These are phyloP conservation scores for Tridacna crocea DNA, from an alignment of 2,888 invertebrate genomes.

Conservation along the genomic window DNA sequence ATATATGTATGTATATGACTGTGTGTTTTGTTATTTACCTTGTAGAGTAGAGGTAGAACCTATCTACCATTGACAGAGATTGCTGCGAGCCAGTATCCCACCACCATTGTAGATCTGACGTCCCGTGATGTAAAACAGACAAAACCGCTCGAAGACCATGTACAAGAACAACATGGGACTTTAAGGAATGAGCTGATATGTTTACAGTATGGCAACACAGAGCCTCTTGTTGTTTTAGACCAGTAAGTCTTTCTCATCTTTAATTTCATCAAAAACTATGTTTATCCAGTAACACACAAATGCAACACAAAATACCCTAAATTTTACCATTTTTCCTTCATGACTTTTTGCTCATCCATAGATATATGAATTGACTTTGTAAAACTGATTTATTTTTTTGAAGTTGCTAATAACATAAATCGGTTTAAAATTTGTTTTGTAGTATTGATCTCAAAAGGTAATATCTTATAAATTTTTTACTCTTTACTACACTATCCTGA, in stretches of 20 bases:
- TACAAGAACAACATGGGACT: slow-evolving; percentile 68
- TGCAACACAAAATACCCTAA: no score
- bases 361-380: no score
- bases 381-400: no score
- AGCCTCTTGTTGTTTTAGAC: slow-evolving; percentile 61
- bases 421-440: no score
- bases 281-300: no score
- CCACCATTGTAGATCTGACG: slow-evolving; percentile 78
- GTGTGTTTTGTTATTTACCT: not conserved
- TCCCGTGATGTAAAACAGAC: slow-evolving; percentile 76
- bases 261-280: not conserved
- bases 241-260: slow-evolving; percentile 55
- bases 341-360: no score
- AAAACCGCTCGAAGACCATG: slow-evolving; percentile 69
- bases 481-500: no score
- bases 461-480: no score
- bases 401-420: no score
- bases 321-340: no score
- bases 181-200: slow-evolving; percentile 75
- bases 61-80: slow-evolving; percentile 71
- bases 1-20: not conserved
- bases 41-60: slow-evolving; percentile 16
- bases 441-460: no score
- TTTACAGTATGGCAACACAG: slow-evolving; percentile 71
- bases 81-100: slow-evolving; percentile 75